Evolutionary conservation across 2,113 vertebrate species (phyloP).

Genomic region (Tonatia bakeri): DNA sequence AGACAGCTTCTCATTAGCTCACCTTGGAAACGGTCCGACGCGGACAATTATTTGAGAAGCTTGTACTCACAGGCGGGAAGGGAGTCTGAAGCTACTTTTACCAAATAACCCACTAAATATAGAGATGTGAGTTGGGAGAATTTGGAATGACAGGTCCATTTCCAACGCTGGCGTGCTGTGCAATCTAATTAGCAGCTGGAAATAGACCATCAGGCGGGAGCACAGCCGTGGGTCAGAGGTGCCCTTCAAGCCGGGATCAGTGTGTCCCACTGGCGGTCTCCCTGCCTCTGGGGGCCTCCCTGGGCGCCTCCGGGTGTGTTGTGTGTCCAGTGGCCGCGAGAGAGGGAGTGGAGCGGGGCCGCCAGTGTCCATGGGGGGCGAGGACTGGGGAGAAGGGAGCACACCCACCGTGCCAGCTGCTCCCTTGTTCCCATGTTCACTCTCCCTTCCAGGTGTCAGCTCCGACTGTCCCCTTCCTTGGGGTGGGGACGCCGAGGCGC

Average conservation of each 20-base stretch:
- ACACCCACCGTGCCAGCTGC: rapidly evolving
- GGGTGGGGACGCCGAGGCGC: neutral
- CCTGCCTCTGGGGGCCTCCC: neutral
- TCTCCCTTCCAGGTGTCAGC: neutral
- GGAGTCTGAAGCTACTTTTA: conserved; percentile 67
- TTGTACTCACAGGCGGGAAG: conserved; percentile 44
- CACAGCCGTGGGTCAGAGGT: conserved; percentile 15
- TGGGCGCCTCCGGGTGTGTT: neutral
- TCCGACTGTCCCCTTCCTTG: neutral
- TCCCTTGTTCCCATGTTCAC: rapidly evolving
- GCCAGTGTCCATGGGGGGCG: neutral
- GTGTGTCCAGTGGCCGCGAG: neutral
- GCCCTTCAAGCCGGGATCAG: neutral
- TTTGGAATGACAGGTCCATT: conserved; percentile 20
- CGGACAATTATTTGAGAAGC: conserved; percentile 62
- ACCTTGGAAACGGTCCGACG: conserved; percentile 53
- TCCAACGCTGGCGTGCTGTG: conserved; percentile 37
- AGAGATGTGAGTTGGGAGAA: conserved; percentile 26
- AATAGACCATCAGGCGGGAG: neutral
- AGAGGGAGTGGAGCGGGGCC: neutral
- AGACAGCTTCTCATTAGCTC: conserved; percentile 59
- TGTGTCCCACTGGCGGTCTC: neutral
- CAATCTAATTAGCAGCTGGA: conserved; percentile 45
- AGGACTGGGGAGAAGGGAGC: neutral
- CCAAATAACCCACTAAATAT: conserved; percentile 67